Base-by-base conservation (phyloP, 2,113 vertebrate genomes). In the Microcebus murinus region DNA sequence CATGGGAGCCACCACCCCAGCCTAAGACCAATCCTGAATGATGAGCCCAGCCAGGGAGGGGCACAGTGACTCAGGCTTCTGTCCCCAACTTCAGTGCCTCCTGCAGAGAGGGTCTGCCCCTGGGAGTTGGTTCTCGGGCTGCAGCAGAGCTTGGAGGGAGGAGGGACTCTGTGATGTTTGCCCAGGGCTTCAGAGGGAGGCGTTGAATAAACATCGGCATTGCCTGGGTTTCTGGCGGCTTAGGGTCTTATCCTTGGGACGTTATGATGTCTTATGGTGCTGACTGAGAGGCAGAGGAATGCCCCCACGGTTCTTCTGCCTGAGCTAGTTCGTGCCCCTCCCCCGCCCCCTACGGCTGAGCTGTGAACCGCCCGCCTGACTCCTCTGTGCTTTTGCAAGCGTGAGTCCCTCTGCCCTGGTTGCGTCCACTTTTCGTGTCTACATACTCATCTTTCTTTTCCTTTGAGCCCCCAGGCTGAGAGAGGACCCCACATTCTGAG, bases 151-250 rank as follows among this genome's bases (percentile, higher is more conserved):
- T 65, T 2, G 63, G 10, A 8, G 39, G 45, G 27, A 31, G 55
- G 31, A 68, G 36, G 59, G 59, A 52, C 77, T 86, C 50, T 80
- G 21, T 79, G 65, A 27, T 93, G 92, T 96, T 94, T 89, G 55
- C 90, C 82, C 79, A 94, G 94, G 39, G 36, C 92, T 95, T 89
- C 45, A 0, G 23, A 21, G 20, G 59, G 9, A 87, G 52, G 74
- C 18, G 0, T 36, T 34, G 82, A 82, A 3, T 52, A 88, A 91
- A 87, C 59, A 73, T 34, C 14, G 1, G 20, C 68, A 15, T 8
- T 0, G 0, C 73, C 42, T 50, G 59, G 45, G 85, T 14, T 86
- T 95, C 74, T 45, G 18, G 52, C 13, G 17, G 86, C 91, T 91
- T 73, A 87, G 61, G 57, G 45, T 65, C 94, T 87, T 55, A 34